These are phyloP conservation scores for Lucilia cuprina DNA, from an alignment of 1,140 invertebrate genomes.

Conservation along the genomic window DNA sequence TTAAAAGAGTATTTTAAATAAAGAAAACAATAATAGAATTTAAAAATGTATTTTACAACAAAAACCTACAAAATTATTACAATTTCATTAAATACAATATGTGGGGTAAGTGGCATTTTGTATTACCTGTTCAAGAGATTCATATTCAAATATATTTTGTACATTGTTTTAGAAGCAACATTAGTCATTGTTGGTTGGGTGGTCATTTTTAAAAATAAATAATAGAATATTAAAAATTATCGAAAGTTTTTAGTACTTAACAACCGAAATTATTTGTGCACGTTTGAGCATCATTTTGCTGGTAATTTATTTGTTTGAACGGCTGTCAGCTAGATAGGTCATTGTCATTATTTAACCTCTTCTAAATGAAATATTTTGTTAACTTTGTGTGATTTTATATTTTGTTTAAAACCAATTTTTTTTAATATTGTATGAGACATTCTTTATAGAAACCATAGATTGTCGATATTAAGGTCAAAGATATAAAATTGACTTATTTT, in stretches of 20 bases:
- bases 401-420: too few relatives aligned
- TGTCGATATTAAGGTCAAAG: too few relatives aligned
- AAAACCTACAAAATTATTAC: conserved; percentile 23
- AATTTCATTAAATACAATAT: conserved; percentile 32
- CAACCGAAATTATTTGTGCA: too few relatives aligned
- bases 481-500: too few relatives aligned
- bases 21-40: neutral
- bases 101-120: conserved; percentile 28
- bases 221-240: neutral
- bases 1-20: neutral
- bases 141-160: neutral
- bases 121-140: neutral
- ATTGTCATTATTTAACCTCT: too few relatives aligned
- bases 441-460: too few relatives aligned
- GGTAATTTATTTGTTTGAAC: too few relatives aligned
- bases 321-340: too few relatives aligned
- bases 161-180: neutral
- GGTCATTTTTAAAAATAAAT: conserved; percentile 19
- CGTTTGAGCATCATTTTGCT: too few relatives aligned
- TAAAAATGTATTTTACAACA: conserved; percentile 26
- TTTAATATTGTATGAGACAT: too few relatives aligned
- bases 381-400: too few relatives aligned
- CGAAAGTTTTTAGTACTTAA: neutral
- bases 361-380: too few relatives aligned
- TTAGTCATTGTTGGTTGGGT: neutral